Evolutionary conservation across 2,888 invertebrate species (phyloP), one percentile per base, ranked within the genome.

Genomic region (Ophioninae sp.): DNA sequence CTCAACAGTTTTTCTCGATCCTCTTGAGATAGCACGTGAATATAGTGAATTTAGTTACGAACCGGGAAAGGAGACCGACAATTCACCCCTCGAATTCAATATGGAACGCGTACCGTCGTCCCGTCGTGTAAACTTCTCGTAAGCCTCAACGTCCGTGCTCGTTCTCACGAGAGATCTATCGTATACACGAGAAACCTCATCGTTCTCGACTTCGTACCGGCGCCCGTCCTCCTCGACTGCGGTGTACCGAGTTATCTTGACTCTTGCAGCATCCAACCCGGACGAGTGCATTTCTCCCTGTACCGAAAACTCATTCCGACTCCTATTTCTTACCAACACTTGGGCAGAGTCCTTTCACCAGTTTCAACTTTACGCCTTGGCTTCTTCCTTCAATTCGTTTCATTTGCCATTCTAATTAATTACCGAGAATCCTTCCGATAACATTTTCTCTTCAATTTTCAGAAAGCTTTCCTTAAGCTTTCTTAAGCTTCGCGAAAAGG

Each of bases 21-120:
- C 44, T 44, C 44, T 44, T 44, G 44, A 13, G 44, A 44, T 44
- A 44, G 44, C 44, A 2, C 13, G 44, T 13, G 44, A 44, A 44
- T 44, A 59, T 30, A 10, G 13, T 57, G 13, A 0, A 50, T 74
- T 70, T 57, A 77, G 78, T 80, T 73, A 70, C 85, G 41, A 87
- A 91, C 92, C 92, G 3, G 91, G 86, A 76, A 90, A 92, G 59
- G 82, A 86, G 73, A 91, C 89, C 79, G 89, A 79, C 77, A 90
- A 86, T 73, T 90, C 89, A n/a, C 90, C 91, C 68, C 88, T 87
- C 30, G 87, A 87, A 85, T 87, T 89, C 78, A 90, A 86, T 61
- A 91, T 84, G 81, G 87, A 89, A 85, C 89, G 87, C 68, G 90
- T 91, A 74, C 91, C 91, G 80, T 92, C 92, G 57, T 85, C 89